Evolutionary conservation across 2,888 invertebrate genomes (phyloP).

Genomic region (Hirtodrosophila trivittata): DNA sequence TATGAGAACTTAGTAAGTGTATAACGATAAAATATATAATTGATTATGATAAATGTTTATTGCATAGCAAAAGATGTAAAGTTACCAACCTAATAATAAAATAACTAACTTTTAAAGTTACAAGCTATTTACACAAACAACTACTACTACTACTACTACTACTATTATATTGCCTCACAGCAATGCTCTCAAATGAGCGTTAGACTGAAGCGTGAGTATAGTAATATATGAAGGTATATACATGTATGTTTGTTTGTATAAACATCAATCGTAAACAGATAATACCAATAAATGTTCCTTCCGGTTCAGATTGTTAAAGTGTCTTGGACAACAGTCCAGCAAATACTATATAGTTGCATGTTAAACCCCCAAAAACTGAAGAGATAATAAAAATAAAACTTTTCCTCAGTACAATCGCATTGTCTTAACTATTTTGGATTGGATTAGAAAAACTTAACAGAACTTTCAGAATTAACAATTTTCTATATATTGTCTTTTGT

Average conservation of each 20-base stretch:
- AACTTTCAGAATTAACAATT: too few relatives aligned
- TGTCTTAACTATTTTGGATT: too few relatives aligned
- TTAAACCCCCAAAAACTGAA: neutral
- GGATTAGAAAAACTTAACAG: too few relatives aligned
- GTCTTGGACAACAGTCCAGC: constrained; percentile 19
- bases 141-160: too few relatives aligned
- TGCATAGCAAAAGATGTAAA: constrained; percentile 72
- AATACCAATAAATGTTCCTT: too few relatives aligned
- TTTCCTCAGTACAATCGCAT: neutral
- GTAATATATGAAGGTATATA: neutral
- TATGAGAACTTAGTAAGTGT: constrained; percentile 47
- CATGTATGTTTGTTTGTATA: constrained; percentile 1
- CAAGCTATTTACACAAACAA: constrained; percentile 57
- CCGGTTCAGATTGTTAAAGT: too few relatives aligned
- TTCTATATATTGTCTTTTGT: too few relatives aligned
- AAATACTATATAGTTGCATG: constrained; percentile 6
- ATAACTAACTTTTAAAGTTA: constrained; percentile 70
- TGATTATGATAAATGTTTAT: constrained; percentile 66
- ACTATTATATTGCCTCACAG: constrained; percentile 9
- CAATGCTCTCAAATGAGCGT: constrained; percentile 27
- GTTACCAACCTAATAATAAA: constrained; percentile 50
- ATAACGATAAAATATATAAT: constrained; percentile 44
- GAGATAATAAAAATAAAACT: constrained; percentile 6
- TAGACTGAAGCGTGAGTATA: constrained; percentile 67
- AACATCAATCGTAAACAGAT: too few relatives aligned